phyloP scores from a whole-genome alignment of 2,113 vertebrate genomes.

The Silurus glanis region DNA sequence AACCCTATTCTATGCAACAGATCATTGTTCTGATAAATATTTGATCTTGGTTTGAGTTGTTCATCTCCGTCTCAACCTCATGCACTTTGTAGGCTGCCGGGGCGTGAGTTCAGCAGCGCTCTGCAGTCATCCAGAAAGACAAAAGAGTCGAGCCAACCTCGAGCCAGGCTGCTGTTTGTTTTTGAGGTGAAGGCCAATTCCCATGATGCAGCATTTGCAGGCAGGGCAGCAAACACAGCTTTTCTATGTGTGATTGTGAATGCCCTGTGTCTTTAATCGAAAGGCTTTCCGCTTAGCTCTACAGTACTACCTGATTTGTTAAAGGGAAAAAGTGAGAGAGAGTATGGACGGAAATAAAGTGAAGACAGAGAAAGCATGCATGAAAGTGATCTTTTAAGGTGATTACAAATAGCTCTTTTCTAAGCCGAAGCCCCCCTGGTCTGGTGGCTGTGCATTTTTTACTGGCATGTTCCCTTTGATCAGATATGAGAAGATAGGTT shows the following conservation, averaged over 20 bases:
- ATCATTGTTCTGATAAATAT: background rate
- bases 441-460: constrained; percentile 42
- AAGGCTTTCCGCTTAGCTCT: background rate
- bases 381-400: constrained; percentile 31
- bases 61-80: background rate
- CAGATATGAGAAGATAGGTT: constrained; percentile 60
- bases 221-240: constrained; percentile 17
- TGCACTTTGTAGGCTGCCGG: constrained; percentile 13
- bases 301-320: constrained; percentile 1
- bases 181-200: constrained; percentile 23
- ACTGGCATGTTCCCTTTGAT: constrained; percentile 64
- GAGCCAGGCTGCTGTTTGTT: constrained; percentile 33
- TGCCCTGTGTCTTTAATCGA: constrained; percentile 3
- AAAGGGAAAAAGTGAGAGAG: background rate
- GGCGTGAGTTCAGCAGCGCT: constrained; percentile 38
- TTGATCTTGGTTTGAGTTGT: constrained; percentile 1
- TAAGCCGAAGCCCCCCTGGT: constrained; percentile 7
- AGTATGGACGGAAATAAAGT: background rate
- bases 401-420: constrained; percentile 26
- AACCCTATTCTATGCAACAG: background rate
- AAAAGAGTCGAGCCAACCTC: constrained; percentile 31
- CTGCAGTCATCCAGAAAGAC: constrained; percentile 41
- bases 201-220: constrained; percentile 43
- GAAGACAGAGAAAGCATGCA: constrained; percentile 23
- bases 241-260: background rate